Base-by-base conservation (phyloP, 2,888 invertebrate species). In the Allolobophora icterica region DNA sequence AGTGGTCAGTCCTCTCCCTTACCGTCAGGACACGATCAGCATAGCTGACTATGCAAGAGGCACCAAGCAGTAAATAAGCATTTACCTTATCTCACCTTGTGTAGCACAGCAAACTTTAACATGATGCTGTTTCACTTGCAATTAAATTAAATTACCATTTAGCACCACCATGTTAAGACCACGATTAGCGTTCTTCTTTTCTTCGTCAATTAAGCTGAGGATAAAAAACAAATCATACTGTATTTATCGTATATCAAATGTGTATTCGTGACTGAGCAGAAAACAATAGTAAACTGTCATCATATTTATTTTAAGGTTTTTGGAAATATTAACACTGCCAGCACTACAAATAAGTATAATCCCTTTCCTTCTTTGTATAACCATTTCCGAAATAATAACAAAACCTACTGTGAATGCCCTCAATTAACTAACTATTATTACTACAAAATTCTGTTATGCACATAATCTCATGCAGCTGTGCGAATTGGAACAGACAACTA, bases 121-220 rank as follows among this genome's bases (percentile, higher is more conserved):
- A 52, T 21, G 1, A 52, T 6, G 24, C 52, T 11, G n/a, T n/a
- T n/a, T n/a, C 71, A 71, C 13, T 71, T n/a, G 71, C 71, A n/a
- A n/a, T n/a, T n/a, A n/a, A 71, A 71, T 71, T 24, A 84, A 38
- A 34, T 94, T 93, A 94, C 94, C 93, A 92, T 95, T 93, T 34
- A 95, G 92, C 42, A 94, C 93, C 34, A 94, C 93, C 42, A 94
- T 91, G 92, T 94, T 95, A 21, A 95, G 91, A 11, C 95, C 95
- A 91, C 95, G 92, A n/a, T 94, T 93, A 58, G 93, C 93, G 92
- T 94, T 94, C 89, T 93, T 92, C 89, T 93, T 91, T 40, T 93
- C 93, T 89, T 93, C 92, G 93, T 93, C 94, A 34, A 94, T 92
- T 24, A 93, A 84, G 89, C 94, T 94, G 93, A 21, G 93, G 90